phyloP scores from a whole-genome alignment of 92 coral and sea anemone genomes.

The Muricea muricata region DNA sequence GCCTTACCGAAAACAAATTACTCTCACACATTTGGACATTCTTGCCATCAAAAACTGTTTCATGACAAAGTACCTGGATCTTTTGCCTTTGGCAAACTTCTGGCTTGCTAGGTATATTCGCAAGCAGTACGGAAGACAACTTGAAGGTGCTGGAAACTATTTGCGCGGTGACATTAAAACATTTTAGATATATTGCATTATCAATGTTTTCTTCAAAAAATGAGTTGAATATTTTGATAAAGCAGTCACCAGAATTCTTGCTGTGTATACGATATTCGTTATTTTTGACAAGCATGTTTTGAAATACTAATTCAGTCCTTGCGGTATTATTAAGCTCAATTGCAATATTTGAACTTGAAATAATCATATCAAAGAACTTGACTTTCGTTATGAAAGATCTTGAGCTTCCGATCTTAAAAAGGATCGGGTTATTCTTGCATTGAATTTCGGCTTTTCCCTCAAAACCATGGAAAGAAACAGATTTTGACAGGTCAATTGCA shows the following conservation, averaged over 20 bases:
- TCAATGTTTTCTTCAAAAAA: not conserved
- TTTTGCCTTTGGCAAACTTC: not conserved
- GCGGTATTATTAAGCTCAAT: no score
- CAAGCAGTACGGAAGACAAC: not conserved
- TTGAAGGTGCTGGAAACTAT: not conserved
- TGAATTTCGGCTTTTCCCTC: not conserved
- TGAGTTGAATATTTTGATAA: conserved; percentile 1
- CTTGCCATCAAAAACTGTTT: not conserved
- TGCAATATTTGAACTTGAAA: not conserved
- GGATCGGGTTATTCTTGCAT: not conserved
- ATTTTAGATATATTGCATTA: not conserved
- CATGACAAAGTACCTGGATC: not conserved
- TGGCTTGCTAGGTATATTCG: not conserved
- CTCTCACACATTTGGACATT: not conserved
- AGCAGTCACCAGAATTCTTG: not conserved
- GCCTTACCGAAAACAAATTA: not conserved
- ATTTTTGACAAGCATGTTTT: not conserved
- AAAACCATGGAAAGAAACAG: not conserved
- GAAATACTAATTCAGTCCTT: not conserved
- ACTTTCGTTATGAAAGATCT: not conserved
- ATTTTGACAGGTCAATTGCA: not conserved
- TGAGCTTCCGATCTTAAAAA: not conserved
- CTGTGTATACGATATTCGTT: not conserved
- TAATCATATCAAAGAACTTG: not conserved
- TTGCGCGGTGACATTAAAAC: not conserved